phyloP scores from a whole-genome alignment of 2,113 vertebrate genomes.

The Turnix velox region DNA sequence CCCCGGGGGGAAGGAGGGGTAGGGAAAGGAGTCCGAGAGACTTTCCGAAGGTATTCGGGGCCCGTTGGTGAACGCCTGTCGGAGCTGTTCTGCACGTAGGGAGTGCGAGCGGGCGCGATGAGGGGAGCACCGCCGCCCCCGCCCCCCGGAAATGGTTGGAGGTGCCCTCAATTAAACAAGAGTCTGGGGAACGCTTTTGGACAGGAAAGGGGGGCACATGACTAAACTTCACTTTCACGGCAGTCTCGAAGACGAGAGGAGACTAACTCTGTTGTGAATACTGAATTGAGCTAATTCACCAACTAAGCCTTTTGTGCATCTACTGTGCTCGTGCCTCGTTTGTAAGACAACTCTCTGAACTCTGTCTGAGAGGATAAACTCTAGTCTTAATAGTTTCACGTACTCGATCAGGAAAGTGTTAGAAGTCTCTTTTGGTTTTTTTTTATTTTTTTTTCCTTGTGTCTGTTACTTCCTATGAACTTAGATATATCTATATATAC shows the following conservation, averaged over 20 bases:
- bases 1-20: background rate
- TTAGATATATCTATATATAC: background rate
- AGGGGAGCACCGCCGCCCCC: background rate
- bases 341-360: background rate
- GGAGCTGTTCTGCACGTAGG: background rate
- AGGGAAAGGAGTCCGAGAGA: background rate
- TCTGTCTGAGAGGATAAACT: background rate
- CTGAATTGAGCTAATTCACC: accelerated
- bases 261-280: accelerated
- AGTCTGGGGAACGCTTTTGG: background rate
- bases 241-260: background rate
- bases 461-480: background rate
- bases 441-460: background rate
- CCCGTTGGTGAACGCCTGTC: too few relatives aligned
- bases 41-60: background rate
- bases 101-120: background rate
- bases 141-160: accelerated
- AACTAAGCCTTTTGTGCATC: background rate
- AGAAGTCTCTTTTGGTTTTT: background rate
- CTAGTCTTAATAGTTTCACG: background rate
- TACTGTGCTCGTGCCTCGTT: background rate
- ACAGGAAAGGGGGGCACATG: background rate
- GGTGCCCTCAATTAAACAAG: background rate
- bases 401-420: background rate
- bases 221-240: background rate